Percentiles rank a stretch among this genome's conserved stretches.
phyloP scores from a whole-genome alignment of 2,888 invertebrate genomes.

The Formica aserva region DNA sequence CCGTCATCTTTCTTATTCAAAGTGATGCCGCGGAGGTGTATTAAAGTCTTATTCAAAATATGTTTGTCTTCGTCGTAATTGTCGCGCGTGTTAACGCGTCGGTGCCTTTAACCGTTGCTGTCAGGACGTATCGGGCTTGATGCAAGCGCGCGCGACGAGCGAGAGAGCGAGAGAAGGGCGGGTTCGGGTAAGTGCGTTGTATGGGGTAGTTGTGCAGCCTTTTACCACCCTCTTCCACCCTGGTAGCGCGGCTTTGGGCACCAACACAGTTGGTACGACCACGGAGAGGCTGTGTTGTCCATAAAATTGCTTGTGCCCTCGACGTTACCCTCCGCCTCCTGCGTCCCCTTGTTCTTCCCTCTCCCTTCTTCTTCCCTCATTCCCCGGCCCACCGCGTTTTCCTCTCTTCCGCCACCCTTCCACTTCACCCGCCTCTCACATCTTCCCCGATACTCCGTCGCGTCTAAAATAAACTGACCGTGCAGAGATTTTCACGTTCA shows the following conservation, averaged over 20 bases:
- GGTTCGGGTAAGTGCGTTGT: slow-evolving; percentile 80
- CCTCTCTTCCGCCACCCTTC: slow-evolving; percentile 50
- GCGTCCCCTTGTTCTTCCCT: slow-evolving; percentile 19
- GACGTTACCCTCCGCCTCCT: slow-evolving; percentile 45
- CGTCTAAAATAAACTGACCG: slow-evolving; percentile 77
- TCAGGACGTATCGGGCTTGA: slow-evolving; percentile 71
- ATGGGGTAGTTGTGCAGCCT: slow-evolving; percentile 74
- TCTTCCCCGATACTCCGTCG: slow-evolving; percentile 60
- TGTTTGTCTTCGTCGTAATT: slow-evolving; percentile 67
- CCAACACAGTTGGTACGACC: slow-evolving; percentile 64
- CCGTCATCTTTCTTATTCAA: slow-evolving; percentile 22
- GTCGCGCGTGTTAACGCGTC: slow-evolving; percentile 61
- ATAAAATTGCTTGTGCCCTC: slow-evolving; percentile 79
- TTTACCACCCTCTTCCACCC: slow-evolving; percentile 77
- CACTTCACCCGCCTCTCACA: slow-evolving; percentile 51
- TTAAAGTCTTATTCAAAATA: slow-evolving; percentile 50
- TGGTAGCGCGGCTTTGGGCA: slow-evolving; percentile 56
- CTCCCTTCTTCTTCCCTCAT: slow-evolving; percentile 18
- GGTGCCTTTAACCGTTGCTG: slow-evolving; percentile 73
- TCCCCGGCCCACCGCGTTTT: slow-evolving; percentile 48
- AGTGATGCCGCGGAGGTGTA: slow-evolving; percentile 2
- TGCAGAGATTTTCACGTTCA: slow-evolving; percentile 74
- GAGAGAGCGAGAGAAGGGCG: slow-evolving; percentile 49
- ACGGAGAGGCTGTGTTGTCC: slow-evolving; percentile 76
- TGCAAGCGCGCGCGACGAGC: slow-evolving; percentile 50